Evolutionary conservation across 2,797 vertebrate species (phyloP).

Genomic region (Eupleurogrammus muticus): DNA sequence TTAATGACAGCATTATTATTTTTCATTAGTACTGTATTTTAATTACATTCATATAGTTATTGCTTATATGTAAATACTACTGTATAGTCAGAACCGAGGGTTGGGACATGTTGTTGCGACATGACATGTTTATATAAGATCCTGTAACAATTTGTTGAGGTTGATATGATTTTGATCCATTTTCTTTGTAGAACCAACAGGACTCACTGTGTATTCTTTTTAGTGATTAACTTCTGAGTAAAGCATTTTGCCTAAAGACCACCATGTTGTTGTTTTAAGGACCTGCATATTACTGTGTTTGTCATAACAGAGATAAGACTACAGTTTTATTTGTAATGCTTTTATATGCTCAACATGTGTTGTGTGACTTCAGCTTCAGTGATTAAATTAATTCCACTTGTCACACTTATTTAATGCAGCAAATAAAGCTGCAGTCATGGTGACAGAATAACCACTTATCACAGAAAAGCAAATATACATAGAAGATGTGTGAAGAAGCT

Average conservation of each 20-base stretch:
- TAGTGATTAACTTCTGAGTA: not conserved
- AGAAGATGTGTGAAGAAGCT: too few relatives aligned
- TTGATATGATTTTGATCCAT: not conserved
- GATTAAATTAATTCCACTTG: too few relatives aligned
- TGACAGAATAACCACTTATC: too few relatives aligned
- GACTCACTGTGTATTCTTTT: not conserved
- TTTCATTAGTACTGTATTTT: not conserved
- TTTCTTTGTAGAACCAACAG: not conserved
- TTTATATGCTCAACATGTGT: too few relatives aligned
- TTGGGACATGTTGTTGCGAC: not conserved
- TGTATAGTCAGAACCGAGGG: not conserved
- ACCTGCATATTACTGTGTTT: too few relatives aligned
- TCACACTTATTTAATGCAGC: too few relatives aligned
- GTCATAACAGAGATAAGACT: too few relatives aligned
- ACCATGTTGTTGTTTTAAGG: not conserved
- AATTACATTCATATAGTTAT: not conserved
- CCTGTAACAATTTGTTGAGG: not conserved
- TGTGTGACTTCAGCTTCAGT: too few relatives aligned
- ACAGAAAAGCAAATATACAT: too few relatives aligned
- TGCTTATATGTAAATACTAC: not conserved
- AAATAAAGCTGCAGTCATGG: too few relatives aligned
- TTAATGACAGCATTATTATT: not conserved
- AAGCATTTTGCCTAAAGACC: not conserved
- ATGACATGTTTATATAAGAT: not conserved
- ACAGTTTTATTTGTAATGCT: too few relatives aligned